A percentile compares a stretch with the other conserved stretches of the same genome.
These are phyloP conservation scores for Drosophila nannoptera DNA, from an alignment of 1,140 invertebrate genomes.

Conservation along the genomic window DNA sequence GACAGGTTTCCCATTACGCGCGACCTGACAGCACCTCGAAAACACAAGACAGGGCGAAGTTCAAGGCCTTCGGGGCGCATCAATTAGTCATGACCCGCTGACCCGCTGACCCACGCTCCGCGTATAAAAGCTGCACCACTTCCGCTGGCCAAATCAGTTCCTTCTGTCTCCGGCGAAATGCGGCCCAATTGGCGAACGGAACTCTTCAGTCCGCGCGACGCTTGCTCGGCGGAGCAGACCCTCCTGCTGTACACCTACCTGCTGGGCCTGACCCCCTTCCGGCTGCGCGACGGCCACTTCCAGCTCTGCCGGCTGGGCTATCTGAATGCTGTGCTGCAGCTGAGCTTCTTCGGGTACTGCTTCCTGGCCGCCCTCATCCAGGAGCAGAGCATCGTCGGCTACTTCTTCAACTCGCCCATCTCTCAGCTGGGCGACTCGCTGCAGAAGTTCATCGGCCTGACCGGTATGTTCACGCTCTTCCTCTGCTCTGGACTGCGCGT, in stretches of 20 bases:
- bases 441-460: constrained; percentile 71
- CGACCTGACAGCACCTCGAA: constrained; percentile 42
- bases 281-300: constrained; percentile 41
- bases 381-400: constrained; percentile 73
- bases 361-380: constrained; percentile 62
- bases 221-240: constrained; percentile 62
- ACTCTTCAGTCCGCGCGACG: constrained; percentile 59
- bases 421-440: constrained; percentile 69
- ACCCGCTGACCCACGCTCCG: no score
- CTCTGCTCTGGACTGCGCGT: constrained; percentile 55
- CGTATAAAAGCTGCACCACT: constrained; percentile 47
- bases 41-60: constrained; percentile 10
- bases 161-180: constrained; percentile 30
- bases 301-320: constrained; percentile 65
- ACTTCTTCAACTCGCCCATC: constrained; percentile 74
- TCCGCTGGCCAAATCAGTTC: constrained; percentile 14
- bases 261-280: constrained; percentile 70
- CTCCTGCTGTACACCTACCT: constrained; percentile 63
- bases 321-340: constrained; percentile 62
- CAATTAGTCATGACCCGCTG: constrained; percentile 34
- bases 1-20: constrained; percentile 59
- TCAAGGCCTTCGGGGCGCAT: constrained; percentile 48
- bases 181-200: constrained; percentile 10
- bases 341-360: constrained; percentile 71
- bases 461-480: constrained; percentile 68